phyloP scores from a whole-genome alignment of 2,113 vertebrate species.

The Micronycteris hirsuta region DNA sequence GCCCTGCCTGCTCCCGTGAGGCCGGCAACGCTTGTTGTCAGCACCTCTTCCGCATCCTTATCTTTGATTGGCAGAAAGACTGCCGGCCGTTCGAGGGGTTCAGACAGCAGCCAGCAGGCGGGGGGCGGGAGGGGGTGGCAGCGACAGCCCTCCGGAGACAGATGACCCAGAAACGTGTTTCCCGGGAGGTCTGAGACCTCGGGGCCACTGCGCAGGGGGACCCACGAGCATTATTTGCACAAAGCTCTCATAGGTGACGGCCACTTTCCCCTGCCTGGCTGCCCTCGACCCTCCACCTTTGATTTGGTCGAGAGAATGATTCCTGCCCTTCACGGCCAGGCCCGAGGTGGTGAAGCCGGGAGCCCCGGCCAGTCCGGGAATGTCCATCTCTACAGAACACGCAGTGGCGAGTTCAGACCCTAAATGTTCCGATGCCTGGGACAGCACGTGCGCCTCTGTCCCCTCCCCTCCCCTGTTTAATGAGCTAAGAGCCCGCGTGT shows the following conservation, averaged over 20 bases:
- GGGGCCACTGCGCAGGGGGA: no score
- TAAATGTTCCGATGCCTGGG: rapidly evolving
- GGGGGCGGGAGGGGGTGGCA: background rate
- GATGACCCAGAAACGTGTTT: conserved; percentile 7
- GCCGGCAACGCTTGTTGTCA: conserved; percentile 55
- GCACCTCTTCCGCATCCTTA: conserved; percentile 44
- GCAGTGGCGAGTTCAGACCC: background rate
- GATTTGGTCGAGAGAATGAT: rapidly evolving
- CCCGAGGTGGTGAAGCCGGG: background rate
- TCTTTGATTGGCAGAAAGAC: conserved; percentile 49
- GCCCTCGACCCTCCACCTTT: background rate
- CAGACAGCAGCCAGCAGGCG: background rate
- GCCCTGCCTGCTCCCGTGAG: background rate
- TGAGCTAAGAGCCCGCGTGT: background rate
- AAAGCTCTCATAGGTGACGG: background rate
- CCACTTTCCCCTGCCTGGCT: background rate
- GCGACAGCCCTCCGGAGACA: background rate
- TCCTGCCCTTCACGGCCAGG: rapidly evolving
- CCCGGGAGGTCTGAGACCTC: conserved; percentile 28
- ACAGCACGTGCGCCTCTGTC: rapidly evolving
- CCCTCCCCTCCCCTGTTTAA: background rate
- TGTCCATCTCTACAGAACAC: background rate
- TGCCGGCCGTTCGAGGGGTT: conserved; percentile 6
- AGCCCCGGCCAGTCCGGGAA: background rate
- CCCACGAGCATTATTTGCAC: background rate